Conservation (phyloP, 1,140 invertebrate genomes). For the Ips nitidus region DNA sequence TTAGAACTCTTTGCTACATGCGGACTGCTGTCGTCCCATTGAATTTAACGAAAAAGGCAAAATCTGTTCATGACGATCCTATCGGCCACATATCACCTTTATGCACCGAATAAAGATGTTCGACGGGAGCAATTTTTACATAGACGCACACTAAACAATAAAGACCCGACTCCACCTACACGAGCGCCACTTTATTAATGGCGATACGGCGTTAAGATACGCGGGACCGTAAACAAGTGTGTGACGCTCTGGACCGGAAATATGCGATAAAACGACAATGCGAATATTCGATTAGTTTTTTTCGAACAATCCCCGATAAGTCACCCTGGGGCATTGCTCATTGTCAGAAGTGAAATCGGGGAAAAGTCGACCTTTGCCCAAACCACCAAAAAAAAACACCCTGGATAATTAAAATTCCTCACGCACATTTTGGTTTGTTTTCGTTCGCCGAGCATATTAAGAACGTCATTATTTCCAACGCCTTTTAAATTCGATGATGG, state of each 20-base stretch:
- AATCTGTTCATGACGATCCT: background rate
- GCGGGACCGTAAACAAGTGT: slow-evolving; percentile 32
- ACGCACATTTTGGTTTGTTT: background rate
- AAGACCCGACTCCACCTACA: slow-evolving; percentile 17
- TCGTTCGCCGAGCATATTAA: background rate
- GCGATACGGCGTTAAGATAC: slow-evolving; percentile 28
- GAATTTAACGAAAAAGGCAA: too few species aligned
- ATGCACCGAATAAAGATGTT: slow-evolving; percentile 20
- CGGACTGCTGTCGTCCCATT: too few species aligned
- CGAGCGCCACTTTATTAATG: slow-evolving; percentile 27
- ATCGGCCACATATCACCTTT: slow-evolving; percentile 6
- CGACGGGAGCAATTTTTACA: slow-evolving; percentile 7
- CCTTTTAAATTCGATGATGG: background rate
- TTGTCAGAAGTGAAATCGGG: background rate
- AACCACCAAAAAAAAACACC: background rate
- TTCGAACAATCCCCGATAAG: slow-evolving; percentile 10
- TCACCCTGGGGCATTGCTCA: background rate
- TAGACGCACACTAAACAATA: slow-evolving; percentile 18
- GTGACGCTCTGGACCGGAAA: slow-evolving; percentile 42
- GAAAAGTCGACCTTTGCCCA: background rate
- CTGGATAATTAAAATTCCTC: slow-evolving; percentile 8
- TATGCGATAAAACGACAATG: slow-evolving; percentile 43
- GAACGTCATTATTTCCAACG: background rate
- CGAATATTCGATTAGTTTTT: slow-evolving; percentile 44
- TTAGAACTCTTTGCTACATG: too few species aligned